A percentile compares a stretch with the other conserved stretches of the same genome.
phyloP scores from a whole-genome alignment of 2,113 vertebrate genomes.

The Pseudorhombus dupliciocellatus region DNA sequence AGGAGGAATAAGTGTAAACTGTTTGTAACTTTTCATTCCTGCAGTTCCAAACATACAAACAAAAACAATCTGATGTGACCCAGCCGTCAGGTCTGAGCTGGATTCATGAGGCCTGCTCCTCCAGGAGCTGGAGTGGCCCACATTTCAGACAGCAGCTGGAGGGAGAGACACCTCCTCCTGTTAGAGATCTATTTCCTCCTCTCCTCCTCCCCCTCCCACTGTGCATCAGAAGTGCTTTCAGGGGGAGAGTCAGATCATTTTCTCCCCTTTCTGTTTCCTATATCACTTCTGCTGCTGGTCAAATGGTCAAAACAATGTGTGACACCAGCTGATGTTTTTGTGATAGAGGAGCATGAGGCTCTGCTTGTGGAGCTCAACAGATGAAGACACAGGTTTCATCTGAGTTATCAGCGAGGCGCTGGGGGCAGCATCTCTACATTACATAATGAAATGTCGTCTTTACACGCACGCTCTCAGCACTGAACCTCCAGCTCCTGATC shows the following conservation, averaged over 20 bases:
- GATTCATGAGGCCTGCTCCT: not conserved
- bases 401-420: not conserved
- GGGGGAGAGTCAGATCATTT: not conserved
- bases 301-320: not conserved
- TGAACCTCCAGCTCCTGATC: not conserved
- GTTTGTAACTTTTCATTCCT: not conserved
- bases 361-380: not conserved
- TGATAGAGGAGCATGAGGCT: not conserved
- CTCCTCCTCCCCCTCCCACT: not conserved
- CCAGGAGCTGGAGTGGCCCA: not conserved
- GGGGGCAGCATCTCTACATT: not conserved
- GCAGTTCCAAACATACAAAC: not conserved
- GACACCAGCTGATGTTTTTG: not conserved
- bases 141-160: not conserved
- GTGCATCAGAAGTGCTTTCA: not conserved
- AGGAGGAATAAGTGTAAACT: slow-evolving; percentile 63
- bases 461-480: not conserved
- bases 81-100: not conserved
- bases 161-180: not conserved
- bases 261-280: not conserved
- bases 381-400: not conserved
- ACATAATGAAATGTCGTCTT: not conserved
- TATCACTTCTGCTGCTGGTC: not conserved
- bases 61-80: not conserved
- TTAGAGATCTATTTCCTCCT: not conserved